Evolutionary conservation across 2,797 vertebrate genomes (phyloP), one percentile per base, ranked within the genome.

Genomic region (Artibeus lituratus): DNA sequence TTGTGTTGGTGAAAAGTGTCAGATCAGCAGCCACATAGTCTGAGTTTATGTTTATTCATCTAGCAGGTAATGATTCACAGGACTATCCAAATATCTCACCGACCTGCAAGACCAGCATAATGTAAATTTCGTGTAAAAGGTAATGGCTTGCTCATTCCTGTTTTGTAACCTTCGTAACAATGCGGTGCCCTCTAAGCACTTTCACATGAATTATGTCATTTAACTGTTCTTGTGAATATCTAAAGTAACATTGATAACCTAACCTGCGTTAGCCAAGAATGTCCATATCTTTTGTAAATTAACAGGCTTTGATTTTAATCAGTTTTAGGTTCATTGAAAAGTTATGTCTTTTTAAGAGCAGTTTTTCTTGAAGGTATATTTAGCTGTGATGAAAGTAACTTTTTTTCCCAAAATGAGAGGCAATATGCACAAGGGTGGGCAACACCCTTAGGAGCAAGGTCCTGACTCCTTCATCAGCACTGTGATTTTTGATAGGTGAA

Each of bases 21-120:
- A 89, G 10, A 82, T 47, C 12, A 73, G 96, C 72, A 91, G 96
- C 53, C 86, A 15, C 74, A 84, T 77, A 96, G 96, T 95, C 94
- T 97, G 92, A 90, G 72, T 95, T 95, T 72, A 65, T 91, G 74
- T 96, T 89, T 95, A 92, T 94, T 95, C 89, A 77, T 32, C 47
- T 55, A 96, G 69, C 67, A 95, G 83, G 94, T 96, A 85, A 95
- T 82, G 57, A 95, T 51, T 93, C 86, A 42, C 73, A 59, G 74
- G 55, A 59, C 93, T 84, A 8, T 47, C 69, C 78, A 97, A 95
- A 81, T 47, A 96, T 47, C 67, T 70, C 77, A 85, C 69, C 47
- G 42, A 87, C 16, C 19, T 82, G 47, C 39, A 76, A 57, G 62
- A 95, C 55, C 62, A 88, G 42, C 42, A 29, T 70, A 85, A 95